phyloP scores from a whole-genome alignment of 2,888 invertebrate genomes.

The Miltochrista miniata region DNA sequence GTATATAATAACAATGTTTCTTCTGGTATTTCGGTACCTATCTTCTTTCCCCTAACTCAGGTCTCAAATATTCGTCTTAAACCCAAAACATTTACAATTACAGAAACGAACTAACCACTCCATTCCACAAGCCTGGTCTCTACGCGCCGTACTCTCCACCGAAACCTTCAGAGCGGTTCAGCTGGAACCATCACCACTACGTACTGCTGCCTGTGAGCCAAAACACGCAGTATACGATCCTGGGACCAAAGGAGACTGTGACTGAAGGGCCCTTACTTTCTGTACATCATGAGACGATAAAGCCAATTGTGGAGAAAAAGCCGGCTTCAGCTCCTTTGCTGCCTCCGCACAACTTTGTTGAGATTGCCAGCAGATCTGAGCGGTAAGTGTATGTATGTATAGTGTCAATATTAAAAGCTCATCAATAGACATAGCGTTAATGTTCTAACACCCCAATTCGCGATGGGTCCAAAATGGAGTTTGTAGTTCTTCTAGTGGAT shows the following conservation, averaged over 20 bases:
- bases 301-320: conserved; percentile 66
- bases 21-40: no score
- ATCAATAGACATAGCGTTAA: no score
- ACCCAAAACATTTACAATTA: background rate
- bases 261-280: conserved; percentile 63
- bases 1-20: no score
- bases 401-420: no score
- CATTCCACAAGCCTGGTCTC: conserved; percentile 77
- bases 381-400: conserved; percentile 41
- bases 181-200: conserved; percentile 50
- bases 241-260: conserved; percentile 58
- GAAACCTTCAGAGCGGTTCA: conserved; percentile 55
- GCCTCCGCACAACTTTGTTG: conserved; percentile 61
- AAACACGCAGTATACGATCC: conserved; percentile 65
- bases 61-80: no score
- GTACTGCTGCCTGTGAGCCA: conserved; percentile 67
- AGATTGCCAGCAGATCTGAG: conserved; percentile 61
- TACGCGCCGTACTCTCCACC: conserved; percentile 81
- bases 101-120: conserved; percentile 65
- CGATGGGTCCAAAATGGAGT: no score
- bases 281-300: conserved; percentile 61
- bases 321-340: conserved; percentile 54
- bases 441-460: no score
- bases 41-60: no score
- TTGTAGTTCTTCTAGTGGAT: no score